These are phyloP conservation scores for Eupithecia exiguata DNA, from an alignment of 2,888 invertebrate species.

Conservation along the genomic window DNA sequence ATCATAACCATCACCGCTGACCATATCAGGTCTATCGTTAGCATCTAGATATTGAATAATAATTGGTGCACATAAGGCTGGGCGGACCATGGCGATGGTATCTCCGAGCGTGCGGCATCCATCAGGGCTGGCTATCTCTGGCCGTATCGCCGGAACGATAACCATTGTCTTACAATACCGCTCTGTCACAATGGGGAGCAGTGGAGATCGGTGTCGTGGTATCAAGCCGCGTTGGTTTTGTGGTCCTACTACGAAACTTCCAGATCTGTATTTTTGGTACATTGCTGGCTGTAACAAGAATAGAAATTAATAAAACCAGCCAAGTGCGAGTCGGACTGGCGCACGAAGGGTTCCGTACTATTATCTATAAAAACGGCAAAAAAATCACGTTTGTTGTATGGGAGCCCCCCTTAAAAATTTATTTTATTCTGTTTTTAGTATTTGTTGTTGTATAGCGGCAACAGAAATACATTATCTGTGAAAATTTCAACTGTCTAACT, in stretches of 20 bases:
- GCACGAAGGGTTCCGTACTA: too few relatives aligned
- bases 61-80: conserved; percentile 75
- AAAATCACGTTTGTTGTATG: too few relatives aligned
- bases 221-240: conserved; percentile 1
- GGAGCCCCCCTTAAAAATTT: too few relatives aligned
- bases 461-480: too few relatives aligned
- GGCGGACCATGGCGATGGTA: conserved; percentile 70
- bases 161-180: conserved; percentile 70
- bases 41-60: conserved; percentile 76
- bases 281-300: background rate
- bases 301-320: background rate
- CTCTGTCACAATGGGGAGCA: conserved; percentile 35
- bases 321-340: too few relatives aligned
- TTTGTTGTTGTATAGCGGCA: too few relatives aligned
- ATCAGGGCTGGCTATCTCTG: conserved; percentile 72
- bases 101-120: conserved; percentile 80
- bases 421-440: too few relatives aligned
- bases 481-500: too few relatives aligned
- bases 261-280: background rate
- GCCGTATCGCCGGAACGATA: conserved; percentile 72
- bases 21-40: conserved; percentile 33
- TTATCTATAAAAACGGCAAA: too few relatives aligned
- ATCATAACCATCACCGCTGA: conserved; percentile 27
- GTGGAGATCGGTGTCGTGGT: conserved; percentile 16
- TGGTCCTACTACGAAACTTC: conserved; percentile 1